Conservation (phyloP, 1,140 invertebrate genomes). For the Steinernema feltiae region DNA sequence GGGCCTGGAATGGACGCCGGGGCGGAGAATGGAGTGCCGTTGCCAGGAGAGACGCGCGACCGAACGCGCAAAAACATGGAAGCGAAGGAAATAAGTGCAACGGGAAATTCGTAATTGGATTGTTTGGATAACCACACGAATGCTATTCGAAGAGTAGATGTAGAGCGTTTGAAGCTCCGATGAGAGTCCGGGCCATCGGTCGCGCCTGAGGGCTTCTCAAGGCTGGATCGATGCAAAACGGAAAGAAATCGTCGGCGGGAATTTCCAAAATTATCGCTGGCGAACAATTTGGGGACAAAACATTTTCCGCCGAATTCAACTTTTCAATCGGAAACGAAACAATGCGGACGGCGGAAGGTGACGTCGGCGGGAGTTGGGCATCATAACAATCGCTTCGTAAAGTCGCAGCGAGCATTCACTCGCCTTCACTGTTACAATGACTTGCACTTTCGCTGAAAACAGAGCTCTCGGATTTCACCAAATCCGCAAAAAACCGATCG, state of each 20-base stretch:
- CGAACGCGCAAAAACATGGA: neutral
- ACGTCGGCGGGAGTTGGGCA: neutral
- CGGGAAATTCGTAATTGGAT: neutral
- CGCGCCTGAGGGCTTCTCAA: too few species aligned
- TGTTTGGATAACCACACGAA: neutral
- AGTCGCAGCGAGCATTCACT: neutral
- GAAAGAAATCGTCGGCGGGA: neutral
- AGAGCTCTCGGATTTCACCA: neutral
- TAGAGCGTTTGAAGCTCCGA: neutral
- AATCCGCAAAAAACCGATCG: neutral
- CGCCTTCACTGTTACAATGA: neutral
- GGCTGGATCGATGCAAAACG: neutral
- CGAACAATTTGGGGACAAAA: neutral
- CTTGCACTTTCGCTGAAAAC: neutral
- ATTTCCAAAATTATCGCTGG: neutral
- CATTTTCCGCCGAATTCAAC: constrained; percentile 2
- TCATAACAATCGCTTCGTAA: neutral
- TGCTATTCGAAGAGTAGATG: neutral
- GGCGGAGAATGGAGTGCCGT: neutral
- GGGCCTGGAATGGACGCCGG: neutral
- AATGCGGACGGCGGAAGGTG: neutral
- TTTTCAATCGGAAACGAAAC: neutral
- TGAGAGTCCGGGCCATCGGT: too few species aligned
- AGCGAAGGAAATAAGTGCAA: neutral
- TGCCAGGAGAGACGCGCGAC: neutral